Base-by-base conservation (phyloP, 2,797 vertebrate species). In the Apogon hyalosoma region DNA sequence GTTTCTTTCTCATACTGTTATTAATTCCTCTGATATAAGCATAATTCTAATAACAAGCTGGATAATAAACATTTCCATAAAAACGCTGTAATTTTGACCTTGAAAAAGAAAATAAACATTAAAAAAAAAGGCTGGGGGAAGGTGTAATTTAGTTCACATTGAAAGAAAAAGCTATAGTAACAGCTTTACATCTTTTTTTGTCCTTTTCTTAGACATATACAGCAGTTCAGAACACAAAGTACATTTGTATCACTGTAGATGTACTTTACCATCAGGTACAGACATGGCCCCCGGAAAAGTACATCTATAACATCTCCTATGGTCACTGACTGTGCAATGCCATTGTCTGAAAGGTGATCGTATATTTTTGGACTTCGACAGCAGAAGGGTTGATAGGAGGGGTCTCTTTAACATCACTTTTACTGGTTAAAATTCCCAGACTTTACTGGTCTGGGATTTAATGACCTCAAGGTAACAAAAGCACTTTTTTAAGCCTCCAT, bases 351-450 rank as follows among this genome's bases (percentile, higher is more conserved):
- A 70, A 52, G 48, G 4, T 24, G 47, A 66, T 57, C 0, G n/a
- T 16, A 28, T 24, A 9, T 41, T 60, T 57, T 67, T 60, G 50
- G 45, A 70, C 69, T 46, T 57, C 70, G 45, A 63, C 65, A 45
- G 42, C 24, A 38, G 14, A 31, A 11, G 12, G 56, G 39, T 54
- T 69, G 36, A 72, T 42, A 28, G 16, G 51, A 52, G 39, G 5
- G 13, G 4, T 24, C 11, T 46, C 11, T 63, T 33, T 33, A 2
- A 33, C 31, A 4, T 33, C 31, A 33, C 31, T 33, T 33, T 24
- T 33, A 33, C 31, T 33, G 31, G 31, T 33, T 8, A 33, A 33
- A 33, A 33, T 8, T 33, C 12, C 12, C 11, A 21, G 53, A 42
- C 14, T 42, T 56, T 19, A 15, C 11, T 39, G 24, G 36, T 28